phyloP scores from a whole-genome alignment of 2,113 vertebrate genomes.

The Synchiropus splendidus region DNA sequence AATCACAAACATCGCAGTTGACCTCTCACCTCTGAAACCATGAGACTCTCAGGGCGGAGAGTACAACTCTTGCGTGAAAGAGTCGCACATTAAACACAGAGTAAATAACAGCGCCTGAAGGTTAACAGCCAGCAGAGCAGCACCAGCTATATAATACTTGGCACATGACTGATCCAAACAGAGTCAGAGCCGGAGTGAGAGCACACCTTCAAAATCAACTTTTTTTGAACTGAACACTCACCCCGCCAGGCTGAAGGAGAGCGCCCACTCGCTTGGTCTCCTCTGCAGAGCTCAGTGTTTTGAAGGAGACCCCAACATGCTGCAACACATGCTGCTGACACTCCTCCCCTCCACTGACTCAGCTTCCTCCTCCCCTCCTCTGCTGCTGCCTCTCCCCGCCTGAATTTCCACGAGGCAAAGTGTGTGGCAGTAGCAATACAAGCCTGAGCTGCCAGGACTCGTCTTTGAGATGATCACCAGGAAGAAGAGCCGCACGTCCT shows the following conservation, averaged over 20 bases:
- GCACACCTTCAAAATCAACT: too few relatives aligned
- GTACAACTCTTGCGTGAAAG: too few relatives aligned
- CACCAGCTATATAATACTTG: too few relatives aligned
- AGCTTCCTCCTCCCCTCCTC: slow-evolving; percentile 37
- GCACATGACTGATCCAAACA: too few relatives aligned
- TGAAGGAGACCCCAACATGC: slow-evolving; percentile 50
- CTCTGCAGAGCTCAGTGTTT: slow-evolving; percentile 36
- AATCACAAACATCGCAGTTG: background rate
- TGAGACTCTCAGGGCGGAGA: too few relatives aligned
- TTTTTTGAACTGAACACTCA: too few relatives aligned
- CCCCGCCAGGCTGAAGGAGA: too few relatives aligned
- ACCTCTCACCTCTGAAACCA: slow-evolving; percentile 10
- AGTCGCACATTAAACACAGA: too few relatives aligned
- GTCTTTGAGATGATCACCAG: slow-evolving; percentile 28
- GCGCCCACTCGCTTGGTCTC: slow-evolving; percentile 18
- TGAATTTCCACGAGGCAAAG: slow-evolving; percentile 46
- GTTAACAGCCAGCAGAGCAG: too few relatives aligned
- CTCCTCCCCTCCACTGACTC: slow-evolving; percentile 42
- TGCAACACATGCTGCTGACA: slow-evolving; percentile 61
- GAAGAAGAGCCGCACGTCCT: slow-evolving; percentile 39
- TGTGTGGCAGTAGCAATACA: slow-evolving; percentile 20
- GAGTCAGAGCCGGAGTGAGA: too few relatives aligned
- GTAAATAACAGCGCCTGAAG: too few relatives aligned
- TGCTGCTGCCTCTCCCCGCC: slow-evolving; percentile 32
- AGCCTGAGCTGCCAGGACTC: slow-evolving; percentile 19